These are phyloP conservation scores for Drosophila equinoxialis DNA, from an alignment of 1,140 invertebrate species.

Conservation along the genomic window DNA sequence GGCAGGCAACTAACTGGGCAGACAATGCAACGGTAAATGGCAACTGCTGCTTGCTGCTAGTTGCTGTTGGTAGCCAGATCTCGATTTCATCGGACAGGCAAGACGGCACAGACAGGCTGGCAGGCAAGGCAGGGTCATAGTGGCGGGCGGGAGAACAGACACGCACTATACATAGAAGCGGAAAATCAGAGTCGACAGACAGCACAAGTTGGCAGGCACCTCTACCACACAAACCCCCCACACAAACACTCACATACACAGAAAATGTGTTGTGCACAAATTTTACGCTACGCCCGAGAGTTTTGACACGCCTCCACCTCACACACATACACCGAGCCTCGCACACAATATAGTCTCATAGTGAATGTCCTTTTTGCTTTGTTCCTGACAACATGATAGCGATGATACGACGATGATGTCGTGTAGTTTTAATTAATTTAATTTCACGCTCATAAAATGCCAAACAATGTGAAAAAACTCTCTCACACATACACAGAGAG, in stretches of 20 bases:
- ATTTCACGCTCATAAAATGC: constrained; percentile 71
- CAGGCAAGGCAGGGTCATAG: no score
- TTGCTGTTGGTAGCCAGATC: constrained; percentile 37
- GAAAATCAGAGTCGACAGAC: constrained; percentile 28
- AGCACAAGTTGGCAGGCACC: constrained; percentile 29
- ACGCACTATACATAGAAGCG: constrained; percentile 2
- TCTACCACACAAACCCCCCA: neutral
- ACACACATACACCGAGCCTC: neutral
- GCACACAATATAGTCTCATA: constrained; percentile 1
- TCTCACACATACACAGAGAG: constrained; percentile 23
- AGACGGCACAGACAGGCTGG: neutral
- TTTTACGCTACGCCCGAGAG: constrained; percentile 13
- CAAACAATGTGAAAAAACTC: constrained; percentile 68
- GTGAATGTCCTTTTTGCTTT: constrained; percentile 19
- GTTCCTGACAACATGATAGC: neutral
- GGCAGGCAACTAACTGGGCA: constrained; percentile 31
- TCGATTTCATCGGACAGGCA: constrained; percentile 18
- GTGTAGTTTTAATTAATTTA: constrained; percentile 78
- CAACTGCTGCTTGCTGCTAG: constrained; percentile 31
- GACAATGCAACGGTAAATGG: constrained; percentile 47
- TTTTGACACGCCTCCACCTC: constrained; percentile 7
- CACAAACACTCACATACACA: neutral
- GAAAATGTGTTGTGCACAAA: constrained; percentile 11
- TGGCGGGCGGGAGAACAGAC: neutral
- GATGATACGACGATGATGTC: constrained; percentile 15